Base-by-base conservation (phyloP, 2,797 vertebrate genomes). In the Graptemys geographica region DNA sequence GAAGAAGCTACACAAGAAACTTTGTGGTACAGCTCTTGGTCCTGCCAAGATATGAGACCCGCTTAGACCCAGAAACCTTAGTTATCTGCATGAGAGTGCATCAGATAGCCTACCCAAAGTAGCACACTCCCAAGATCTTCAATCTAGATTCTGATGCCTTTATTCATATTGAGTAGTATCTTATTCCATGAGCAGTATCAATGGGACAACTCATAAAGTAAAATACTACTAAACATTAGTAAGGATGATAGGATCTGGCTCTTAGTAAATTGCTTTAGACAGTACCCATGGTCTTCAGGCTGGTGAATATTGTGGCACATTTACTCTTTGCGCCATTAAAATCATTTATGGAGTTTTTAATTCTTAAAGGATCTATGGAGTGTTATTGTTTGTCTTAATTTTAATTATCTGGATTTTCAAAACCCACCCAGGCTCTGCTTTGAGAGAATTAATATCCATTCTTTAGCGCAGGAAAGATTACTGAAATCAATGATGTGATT, bases 401-500 rank as follows among this genome's bases (percentile, higher is more conserved):
- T 96, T 96, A 96, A 97, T 98, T 97, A 95, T 95, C 69, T 82
- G 81, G 52, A 65, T 95, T 93, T 80, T 83, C 88, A 84, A 94
- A 86, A 31, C 16, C 49, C 18, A 96, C 49, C 27, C 55, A 92
- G 27, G 81, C 94, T 95, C 83, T 97, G 41, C 59, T 94, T 97
- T 44, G 69, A 97, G 90, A 95, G 83, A 94, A 98, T 97, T 98
- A 98, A 97, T 97, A 97, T 96, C 83, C 90, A 87, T 86, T 98
- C 89, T 44, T 95, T 93, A 92, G 93, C 96, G 47, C 94, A 95
- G 95, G 86, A 96, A 97, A 96, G 97, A 97, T 98, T 98, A 97
- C 95, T 96, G 94, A 96, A 98, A 98, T 98, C 97, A 97, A 91
- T 98, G 96, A 93, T 95, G 96, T 97, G 95, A 98, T 98, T 98